Evolutionary conservation across 1,140 invertebrate genomes (phyloP).

Genomic region (Drusus annulatus): DNA sequence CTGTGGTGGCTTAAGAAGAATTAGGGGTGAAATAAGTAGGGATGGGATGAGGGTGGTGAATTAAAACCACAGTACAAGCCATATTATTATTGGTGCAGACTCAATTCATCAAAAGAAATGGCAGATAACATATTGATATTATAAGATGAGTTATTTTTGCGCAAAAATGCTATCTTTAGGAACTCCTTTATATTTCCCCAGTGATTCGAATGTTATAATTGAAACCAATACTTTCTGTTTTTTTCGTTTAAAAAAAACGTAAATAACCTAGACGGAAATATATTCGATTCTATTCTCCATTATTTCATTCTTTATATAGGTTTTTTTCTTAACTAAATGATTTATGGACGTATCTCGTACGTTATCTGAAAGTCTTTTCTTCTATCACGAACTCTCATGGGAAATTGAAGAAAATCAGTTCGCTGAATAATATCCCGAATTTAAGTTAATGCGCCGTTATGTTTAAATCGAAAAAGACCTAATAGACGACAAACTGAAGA

Average conservation of each 20-base stretch:
- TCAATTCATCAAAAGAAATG: too few relatives aligned
- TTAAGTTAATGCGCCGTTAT: conserved; percentile 8
- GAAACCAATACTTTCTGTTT: too few relatives aligned
- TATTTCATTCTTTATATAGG: background rate
- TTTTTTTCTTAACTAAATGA: background rate
- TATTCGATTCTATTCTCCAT: background rate
- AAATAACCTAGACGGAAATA: background rate
- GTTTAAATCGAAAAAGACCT: background rate
- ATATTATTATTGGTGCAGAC: too few relatives aligned
- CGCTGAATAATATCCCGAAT: background rate
- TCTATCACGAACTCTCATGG: background rate
- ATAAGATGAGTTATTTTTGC: too few relatives aligned
- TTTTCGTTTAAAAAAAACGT: background rate
- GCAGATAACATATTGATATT: too few relatives aligned
- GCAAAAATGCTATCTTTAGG: too few relatives aligned
- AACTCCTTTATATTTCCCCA: too few relatives aligned
- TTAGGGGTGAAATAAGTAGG: too few relatives aligned
- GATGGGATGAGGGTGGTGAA: too few relatives aligned
- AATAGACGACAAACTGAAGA: background rate
- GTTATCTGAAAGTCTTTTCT: conserved; percentile 8
- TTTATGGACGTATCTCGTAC: background rate
- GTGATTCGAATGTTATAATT: too few relatives aligned
- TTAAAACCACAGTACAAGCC: too few relatives aligned
- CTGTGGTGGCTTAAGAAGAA: too few relatives aligned
- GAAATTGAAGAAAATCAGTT: background rate